These are phyloP conservation scores for Halisarca cf. caerulea DNA, from an alignment of 37 sponge, comb jelly and placozoan species.

Conservation along the genomic window DNA sequence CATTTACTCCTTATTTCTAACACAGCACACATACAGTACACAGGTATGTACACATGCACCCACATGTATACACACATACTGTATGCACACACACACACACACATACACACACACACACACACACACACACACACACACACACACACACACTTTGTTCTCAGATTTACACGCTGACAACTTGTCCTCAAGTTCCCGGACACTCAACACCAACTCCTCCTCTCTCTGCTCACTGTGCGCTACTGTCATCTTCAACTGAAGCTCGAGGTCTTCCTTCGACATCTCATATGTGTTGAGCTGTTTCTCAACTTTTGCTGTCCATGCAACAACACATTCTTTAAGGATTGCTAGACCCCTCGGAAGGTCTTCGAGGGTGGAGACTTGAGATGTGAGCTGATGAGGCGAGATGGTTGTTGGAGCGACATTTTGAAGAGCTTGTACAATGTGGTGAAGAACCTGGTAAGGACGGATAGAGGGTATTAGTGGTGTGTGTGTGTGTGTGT, in stretches of 20 bases:
- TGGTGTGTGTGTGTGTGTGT: too few species aligned
- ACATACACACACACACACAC: neutral
- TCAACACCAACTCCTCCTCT: neutral
- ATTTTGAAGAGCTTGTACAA: neutral
- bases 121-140: too few species aligned
- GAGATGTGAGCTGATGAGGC: neutral
- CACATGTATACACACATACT: neutral
- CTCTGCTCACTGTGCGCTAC: constrained; percentile 43
- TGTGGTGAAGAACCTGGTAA: neutral
- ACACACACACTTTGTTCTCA: neutral
- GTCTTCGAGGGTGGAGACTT: constrained; percentile 3
- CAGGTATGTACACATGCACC: neutral
- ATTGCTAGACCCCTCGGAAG: neutral
- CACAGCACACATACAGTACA: neutral
- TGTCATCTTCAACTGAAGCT: constrained; percentile 62
- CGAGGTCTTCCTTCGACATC: constrained; percentile 38
- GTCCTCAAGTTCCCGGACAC: neutral
- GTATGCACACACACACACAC: neutral
- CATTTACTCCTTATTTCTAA: too few species aligned
- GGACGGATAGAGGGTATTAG: too few species aligned
- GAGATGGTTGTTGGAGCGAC: neutral
- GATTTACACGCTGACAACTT: neutral
- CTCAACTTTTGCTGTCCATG: neutral
- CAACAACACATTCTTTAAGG: neutral
- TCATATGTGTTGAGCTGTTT: neutral